phyloP scores from a whole-genome alignment of 2,113 vertebrate genomes.

The Corythornis cristatus region DNA sequence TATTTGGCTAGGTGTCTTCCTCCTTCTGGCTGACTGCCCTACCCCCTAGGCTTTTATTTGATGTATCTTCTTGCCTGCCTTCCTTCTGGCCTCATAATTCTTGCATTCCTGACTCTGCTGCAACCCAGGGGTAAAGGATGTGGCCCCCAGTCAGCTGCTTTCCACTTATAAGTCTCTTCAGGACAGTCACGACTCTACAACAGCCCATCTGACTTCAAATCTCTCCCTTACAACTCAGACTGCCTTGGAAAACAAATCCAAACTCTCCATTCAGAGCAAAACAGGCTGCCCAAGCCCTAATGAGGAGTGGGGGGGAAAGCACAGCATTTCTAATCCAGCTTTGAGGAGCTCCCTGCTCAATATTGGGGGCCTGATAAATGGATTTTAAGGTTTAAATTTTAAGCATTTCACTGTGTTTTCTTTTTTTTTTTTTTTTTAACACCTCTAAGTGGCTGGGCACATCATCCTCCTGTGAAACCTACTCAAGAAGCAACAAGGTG shows the following conservation, averaged over 20 bases:
- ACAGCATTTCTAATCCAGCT: not conserved
- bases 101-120: not conserved
- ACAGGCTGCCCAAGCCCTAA: not conserved
- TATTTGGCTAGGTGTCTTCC: constrained; percentile 49
- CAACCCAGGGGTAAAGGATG: not conserved
- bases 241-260: not conserved
- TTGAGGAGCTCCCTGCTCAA: not conserved
- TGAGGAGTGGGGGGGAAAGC: not conserved
- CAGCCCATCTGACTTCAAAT: not conserved
- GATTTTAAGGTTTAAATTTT: not conserved
- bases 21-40: constrained; percentile 49
- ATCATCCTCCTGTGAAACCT: not conserved
- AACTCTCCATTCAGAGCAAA: not conserved
- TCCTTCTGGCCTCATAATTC: constrained; percentile 39
- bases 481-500: not conserved
- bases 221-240: not conserved
- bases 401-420: not conserved
- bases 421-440: not conserved
- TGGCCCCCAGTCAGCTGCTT: not conserved
- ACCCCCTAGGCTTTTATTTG: constrained; percentile 42
- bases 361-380: not conserved
- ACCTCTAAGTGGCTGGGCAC: not conserved
- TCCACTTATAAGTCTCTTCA: not conserved
- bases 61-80: constrained; percentile 51
- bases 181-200: accelerated